Evolutionary conservation across 1,140 invertebrate genomes (phyloP).

Genomic region (Brachionus paranguensis): DNA sequence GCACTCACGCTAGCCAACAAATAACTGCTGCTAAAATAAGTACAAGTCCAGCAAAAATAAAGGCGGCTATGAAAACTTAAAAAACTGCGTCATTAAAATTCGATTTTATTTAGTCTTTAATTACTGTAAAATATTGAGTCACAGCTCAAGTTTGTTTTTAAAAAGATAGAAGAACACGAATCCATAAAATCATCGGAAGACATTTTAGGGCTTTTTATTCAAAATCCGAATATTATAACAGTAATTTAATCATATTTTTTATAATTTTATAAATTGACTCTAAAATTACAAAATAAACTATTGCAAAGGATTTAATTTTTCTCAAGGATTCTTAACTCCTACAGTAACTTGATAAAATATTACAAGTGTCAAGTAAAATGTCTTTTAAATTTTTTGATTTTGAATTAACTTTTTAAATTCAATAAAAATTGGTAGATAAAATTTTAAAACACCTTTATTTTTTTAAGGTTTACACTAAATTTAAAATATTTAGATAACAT

Average conservation of each 20-base stretch:
- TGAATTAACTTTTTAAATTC: background rate
- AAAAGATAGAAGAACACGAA: background rate
- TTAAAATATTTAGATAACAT: too few relatives aligned
- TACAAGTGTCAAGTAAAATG: background rate
- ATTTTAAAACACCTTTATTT: background rate
- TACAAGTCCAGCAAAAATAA: conserved; percentile 59
- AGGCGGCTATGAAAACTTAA: conserved; percentile 57
- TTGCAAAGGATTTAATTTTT: background rate
- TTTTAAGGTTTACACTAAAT: too few relatives aligned
- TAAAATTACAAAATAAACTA: background rate
- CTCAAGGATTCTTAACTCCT: background rate
- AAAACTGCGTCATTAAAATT: conserved; percentile 14
- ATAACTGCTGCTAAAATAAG: conserved; percentile 67
- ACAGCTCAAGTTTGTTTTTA: background rate
- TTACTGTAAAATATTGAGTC: background rate
- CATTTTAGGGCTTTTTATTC: background rate
- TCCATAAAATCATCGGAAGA: background rate
- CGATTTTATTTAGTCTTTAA: background rate
- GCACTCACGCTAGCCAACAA: conserved; percentile 71
- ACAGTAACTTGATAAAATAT: background rate
- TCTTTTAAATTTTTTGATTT: background rate
- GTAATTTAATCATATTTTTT: background rate
- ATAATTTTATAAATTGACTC: background rate
- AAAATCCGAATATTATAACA: background rate
- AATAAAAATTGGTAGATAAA: background rate